Conservation (phyloP, 2,113 vertebrate species). For the Gallinago media region DNA sequence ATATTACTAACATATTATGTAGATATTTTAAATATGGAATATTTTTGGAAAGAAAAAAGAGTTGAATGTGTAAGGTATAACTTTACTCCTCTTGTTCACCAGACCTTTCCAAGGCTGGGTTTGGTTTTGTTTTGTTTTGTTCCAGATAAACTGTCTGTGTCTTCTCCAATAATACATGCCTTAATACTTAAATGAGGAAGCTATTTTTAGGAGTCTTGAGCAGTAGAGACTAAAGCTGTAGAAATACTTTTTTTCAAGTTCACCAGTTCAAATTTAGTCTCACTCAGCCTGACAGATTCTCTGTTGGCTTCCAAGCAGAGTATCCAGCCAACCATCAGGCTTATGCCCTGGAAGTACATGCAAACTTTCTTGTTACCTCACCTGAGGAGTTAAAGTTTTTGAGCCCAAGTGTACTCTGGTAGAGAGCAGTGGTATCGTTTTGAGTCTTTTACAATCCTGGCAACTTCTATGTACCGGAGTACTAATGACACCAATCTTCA, state of each 20-base stretch:
- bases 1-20: background rate
- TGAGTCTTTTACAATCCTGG: background rate
- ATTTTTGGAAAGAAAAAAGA: background rate
- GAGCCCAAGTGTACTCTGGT: background rate
- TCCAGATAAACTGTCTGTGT: background rate
- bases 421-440: accelerated
- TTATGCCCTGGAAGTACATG: accelerated
- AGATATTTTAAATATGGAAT: background rate
- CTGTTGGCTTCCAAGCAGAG: background rate
- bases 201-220: background rate
- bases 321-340: background rate
- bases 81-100: background rate
- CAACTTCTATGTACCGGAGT: background rate
- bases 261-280: background rate
- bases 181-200: background rate
- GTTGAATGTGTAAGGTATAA: background rate
- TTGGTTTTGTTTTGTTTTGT: background rate
- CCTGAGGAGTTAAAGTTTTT: background rate
- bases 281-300: background rate
- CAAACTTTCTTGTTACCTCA: background rate
- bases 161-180: background rate
- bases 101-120: background rate
- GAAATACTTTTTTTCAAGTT: background rate
- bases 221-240: background rate
- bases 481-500: background rate